phyloP scores from a whole-genome alignment of 2,888 invertebrate species.

The Strigamia maritima region DNA sequence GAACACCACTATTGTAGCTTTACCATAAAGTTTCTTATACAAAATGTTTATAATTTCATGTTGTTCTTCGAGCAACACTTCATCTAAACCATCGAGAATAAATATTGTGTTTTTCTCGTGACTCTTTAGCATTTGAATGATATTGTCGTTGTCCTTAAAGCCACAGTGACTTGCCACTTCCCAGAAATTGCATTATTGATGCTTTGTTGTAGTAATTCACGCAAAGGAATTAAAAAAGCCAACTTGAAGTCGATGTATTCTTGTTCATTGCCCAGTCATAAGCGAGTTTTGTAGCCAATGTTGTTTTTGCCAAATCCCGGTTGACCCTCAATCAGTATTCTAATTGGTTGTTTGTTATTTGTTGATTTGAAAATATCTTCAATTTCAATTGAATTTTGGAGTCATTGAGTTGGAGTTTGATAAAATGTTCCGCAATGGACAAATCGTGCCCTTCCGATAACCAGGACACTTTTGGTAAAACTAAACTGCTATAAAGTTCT shows the following conservation, averaged over 20 bases:
- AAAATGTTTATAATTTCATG: neutral
- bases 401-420: no score
- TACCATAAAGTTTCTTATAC: neutral
- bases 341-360: no score
- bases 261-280: conserved; percentile 44
- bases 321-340: no score
- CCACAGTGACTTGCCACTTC: neutral
- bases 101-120: neutral
- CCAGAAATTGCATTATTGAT: neutral
- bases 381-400: no score
- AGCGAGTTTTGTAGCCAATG: conserved; percentile 26
- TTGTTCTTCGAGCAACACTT: neutral
- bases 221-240: neutral
- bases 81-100: neutral
- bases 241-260: conserved; percentile 60
- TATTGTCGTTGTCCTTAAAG: neutral
- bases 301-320: conserved; percentile 32
- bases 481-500: no score
- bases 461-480: no score
- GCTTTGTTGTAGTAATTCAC: neutral
- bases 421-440: no score
- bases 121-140: neutral
- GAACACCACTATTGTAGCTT: neutral
- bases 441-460: no score
- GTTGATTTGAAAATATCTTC: no score